These are phyloP conservation scores for Sminthurides aquaticus DNA, from an alignment of 2,888 invertebrate genomes.

Conservation along the genomic window DNA sequence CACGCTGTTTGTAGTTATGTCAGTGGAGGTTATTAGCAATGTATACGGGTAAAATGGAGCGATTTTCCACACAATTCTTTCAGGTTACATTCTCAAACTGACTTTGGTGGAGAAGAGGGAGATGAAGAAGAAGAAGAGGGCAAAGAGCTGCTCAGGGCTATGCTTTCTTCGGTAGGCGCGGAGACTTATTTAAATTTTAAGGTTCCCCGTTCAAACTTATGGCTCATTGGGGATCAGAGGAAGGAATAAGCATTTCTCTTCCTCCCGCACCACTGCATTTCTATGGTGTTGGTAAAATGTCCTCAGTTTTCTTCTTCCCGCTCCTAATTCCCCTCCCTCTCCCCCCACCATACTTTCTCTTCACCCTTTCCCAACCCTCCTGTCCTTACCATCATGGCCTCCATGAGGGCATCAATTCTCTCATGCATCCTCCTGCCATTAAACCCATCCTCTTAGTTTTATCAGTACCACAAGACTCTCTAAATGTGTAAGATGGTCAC, in stretches of 20 bases:
- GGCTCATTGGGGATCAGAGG: conserved; percentile 31
- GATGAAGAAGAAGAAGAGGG: conserved; percentile 7
- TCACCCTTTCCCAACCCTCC: not conserved
- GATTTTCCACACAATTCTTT: conserved; percentile 7
- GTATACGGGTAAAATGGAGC: conserved; percentile 1
- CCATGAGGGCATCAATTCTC: not conserved
- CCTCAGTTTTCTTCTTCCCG: not conserved
- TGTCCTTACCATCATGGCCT: not conserved
- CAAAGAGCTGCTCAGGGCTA: not conserved
- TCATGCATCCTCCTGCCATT: not conserved
- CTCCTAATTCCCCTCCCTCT: not conserved
- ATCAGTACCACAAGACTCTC: no score
- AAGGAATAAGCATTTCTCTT: conserved; percentile 11
- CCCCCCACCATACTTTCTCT: not conserved
- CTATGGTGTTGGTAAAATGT: not conserved
- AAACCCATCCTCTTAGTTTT: not conserved
- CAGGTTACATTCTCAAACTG: conserved; percentile 1
- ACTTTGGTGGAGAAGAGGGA: not conserved
- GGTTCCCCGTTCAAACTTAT: conserved; percentile 28
- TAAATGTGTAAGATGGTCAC: no score
- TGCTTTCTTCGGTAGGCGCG: not conserved
- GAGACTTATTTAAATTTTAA: conserved; percentile 32
- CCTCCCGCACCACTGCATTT: not conserved
- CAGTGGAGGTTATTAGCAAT: conserved; percentile 6
- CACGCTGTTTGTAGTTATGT: conserved; percentile 1